These are phyloP conservation scores for Loxodonta africana DNA, from an alignment of 2,113 vertebrate genomes.

Conservation along the genomic window DNA sequence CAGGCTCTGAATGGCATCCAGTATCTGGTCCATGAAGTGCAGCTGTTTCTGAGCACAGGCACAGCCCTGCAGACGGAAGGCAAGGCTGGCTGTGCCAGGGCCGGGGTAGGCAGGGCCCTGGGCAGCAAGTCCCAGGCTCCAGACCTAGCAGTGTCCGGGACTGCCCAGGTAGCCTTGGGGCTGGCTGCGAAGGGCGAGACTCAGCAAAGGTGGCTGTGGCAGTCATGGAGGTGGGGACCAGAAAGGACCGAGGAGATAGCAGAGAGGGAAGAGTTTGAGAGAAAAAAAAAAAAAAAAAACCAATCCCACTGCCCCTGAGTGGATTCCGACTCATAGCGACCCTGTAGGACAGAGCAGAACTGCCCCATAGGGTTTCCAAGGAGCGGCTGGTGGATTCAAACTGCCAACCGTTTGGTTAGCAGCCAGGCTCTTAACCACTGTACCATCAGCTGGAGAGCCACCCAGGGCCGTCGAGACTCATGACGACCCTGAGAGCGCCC, in stretches of 20 bases:
- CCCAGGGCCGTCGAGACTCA: no score
- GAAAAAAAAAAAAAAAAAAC: not conserved
- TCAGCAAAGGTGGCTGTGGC: not conserved
- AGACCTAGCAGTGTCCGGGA: not conserved
- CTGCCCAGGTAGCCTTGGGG: no score
- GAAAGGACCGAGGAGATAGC: not conserved
- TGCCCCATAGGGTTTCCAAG: no score
- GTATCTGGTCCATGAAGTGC: conserved; percentile 89
- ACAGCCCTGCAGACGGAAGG: conserved; percentile 86
- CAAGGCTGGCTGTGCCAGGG: not conserved
- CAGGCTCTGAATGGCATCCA: conserved; percentile 64
- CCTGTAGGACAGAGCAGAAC: no score
- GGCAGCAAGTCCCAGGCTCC: not conserved
- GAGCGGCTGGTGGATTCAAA: no score
- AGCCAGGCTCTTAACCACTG: no score
- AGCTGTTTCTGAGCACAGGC: conserved; percentile 88
- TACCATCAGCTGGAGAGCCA: no score
- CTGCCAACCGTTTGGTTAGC: no score
- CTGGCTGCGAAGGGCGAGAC: not conserved
- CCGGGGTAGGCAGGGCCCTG: not conserved
- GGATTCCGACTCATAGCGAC: no score
- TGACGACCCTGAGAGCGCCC: not conserved
- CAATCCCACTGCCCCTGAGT: no score
- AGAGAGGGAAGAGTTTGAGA: not conserved
- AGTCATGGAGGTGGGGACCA: not conserved